These are phyloP conservation scores for Notolepis coatsorum DNA, from an alignment of 2,797 vertebrate species.

Conservation along the genomic window DNA sequence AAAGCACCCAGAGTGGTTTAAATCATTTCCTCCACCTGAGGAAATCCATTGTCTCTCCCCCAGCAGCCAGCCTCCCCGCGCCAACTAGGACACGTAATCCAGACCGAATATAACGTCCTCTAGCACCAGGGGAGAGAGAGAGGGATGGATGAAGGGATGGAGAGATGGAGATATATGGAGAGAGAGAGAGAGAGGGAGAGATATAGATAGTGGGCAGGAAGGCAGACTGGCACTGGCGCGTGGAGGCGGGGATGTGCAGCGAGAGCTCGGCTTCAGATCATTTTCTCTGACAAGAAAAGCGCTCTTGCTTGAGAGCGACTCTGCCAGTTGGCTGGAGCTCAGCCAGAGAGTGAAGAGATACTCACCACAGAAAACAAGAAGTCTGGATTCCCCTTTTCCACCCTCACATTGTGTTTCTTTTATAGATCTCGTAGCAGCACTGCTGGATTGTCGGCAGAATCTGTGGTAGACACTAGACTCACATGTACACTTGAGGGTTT, in stretches of 20 bases:
- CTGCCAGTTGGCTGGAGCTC: background rate
- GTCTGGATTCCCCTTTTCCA: too few species aligned
- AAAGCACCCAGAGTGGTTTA: slow-evolving; percentile 74
- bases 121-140: slow-evolving; percentile 41
- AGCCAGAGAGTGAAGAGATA: too few species aligned
- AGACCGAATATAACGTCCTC: slow-evolving; percentile 71
- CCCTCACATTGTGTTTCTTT: too few species aligned
- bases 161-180: background rate
- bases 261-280: background rate
- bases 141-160: slow-evolving; percentile 20
- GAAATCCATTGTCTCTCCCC: slow-evolving; percentile 67
- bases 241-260: slow-evolving; percentile 3
- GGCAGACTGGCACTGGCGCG: slow-evolving; percentile 5
- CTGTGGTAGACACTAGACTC: too few species aligned
- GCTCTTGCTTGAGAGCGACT: slow-evolving; percentile 13
- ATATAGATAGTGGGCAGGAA: background rate
- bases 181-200: background rate
- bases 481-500: too few species aligned
- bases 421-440: too few species aligned
- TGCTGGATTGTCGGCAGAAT: too few species aligned
- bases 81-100: slow-evolving; percentile 81
- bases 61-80: slow-evolving; percentile 36
- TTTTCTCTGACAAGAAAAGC: slow-evolving; percentile 10
- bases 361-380: too few species aligned
- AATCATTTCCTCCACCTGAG: slow-evolving; percentile 70